A percentile compares a stretch with the other conserved stretches of the same genome.
Conservation (phyloP, 2,888 invertebrate species). For the Idaea straminata region DNA sequence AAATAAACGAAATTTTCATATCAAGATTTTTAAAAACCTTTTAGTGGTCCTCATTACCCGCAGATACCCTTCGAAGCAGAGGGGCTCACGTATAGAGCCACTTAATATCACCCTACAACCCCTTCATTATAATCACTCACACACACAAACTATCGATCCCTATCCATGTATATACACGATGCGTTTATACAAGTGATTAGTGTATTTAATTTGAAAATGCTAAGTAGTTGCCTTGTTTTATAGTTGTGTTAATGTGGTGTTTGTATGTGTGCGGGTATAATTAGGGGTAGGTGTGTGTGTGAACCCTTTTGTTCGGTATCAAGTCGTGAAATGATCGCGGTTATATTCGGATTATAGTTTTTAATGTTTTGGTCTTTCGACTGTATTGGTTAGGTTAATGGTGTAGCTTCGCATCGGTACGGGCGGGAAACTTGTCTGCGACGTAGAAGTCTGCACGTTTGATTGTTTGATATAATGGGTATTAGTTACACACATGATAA, state of each 20-base stretch:
- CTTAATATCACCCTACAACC: constrained; percentile 78
- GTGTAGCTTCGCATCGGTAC: too few species aligned
- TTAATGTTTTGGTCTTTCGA: constrained; percentile 17
- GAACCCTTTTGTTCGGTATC: constrained; percentile 68
- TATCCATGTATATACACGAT: constrained; percentile 54
- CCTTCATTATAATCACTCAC: constrained; percentile 78
- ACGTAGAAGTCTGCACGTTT: too few species aligned
- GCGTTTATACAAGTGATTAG: constrained; percentile 78
- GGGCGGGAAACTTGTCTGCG: too few species aligned
- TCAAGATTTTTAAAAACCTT: too few species aligned
- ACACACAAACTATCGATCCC: constrained; percentile 72
- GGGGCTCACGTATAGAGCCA: constrained; percentile 75
- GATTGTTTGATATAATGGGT: too few species aligned
- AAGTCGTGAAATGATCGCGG: constrained; percentile 63
- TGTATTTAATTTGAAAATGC: constrained; percentile 81
- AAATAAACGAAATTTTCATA: too few species aligned
- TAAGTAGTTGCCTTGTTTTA: constrained; percentile 79
- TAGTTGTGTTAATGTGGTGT: constrained; percentile 56
- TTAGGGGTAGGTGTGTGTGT: constrained; percentile 61
- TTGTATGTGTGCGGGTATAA: constrained; percentile 56
- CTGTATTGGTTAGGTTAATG: constrained; percentile 43
- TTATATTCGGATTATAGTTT: constrained; percentile 65
- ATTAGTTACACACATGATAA: too few species aligned
- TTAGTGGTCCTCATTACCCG: too few species aligned
- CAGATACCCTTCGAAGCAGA: constrained; percentile 47